phyloP scores from a whole-genome alignment of 2,797 vertebrate genomes.

The Epinephelus awoara region DNA sequence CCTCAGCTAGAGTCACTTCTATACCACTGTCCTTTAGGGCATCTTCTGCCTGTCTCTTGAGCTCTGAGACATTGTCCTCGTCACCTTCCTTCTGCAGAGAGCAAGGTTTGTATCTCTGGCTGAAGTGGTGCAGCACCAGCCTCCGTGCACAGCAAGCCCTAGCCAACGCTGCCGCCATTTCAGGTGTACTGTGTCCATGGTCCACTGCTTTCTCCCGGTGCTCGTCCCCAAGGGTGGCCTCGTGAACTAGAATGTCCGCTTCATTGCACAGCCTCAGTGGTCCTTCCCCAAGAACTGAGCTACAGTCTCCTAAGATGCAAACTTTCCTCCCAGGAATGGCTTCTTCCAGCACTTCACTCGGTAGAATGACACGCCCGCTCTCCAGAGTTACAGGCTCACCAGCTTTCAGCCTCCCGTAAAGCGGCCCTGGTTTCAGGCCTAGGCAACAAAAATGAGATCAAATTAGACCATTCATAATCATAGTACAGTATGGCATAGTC shows the following conservation, averaged over 20 bases:
- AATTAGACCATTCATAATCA: neutral
- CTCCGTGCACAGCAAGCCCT: slow-evolving; percentile 77
- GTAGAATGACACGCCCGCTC: slow-evolving; percentile 80
- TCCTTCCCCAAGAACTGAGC: slow-evolving; percentile 80
- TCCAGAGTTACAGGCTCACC: slow-evolving; percentile 87
- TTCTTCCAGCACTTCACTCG: slow-evolving; percentile 87
- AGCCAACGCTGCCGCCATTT: slow-evolving; percentile 87
- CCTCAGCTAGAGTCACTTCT: slow-evolving; percentile 91
- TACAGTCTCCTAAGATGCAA: slow-evolving; percentile 94
- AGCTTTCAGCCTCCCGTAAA: slow-evolving; percentile 91
- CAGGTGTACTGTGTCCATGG: slow-evolving; percentile 92
- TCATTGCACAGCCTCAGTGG: slow-evolving; percentile 77
- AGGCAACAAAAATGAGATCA: slow-evolving; percentile 17
- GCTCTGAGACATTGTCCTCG: slow-evolving; percentile 80
- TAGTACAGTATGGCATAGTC: neutral
- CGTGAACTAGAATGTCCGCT: slow-evolving; percentile 92
- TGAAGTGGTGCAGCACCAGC: slow-evolving; percentile 93
- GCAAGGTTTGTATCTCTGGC: slow-evolving; percentile 91
- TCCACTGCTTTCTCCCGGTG: slow-evolving; percentile 89
- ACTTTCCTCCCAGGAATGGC: slow-evolving; percentile 90
- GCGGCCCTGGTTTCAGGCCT: slow-evolving; percentile 92
- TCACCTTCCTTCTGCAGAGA: slow-evolving; percentile 80
- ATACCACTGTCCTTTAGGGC: slow-evolving; percentile 78
- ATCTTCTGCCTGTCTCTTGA: slow-evolving; percentile 88
- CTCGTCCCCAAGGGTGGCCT: slow-evolving; percentile 90